Conservation (phyloP, 2,888 invertebrate genomes). For the Antheraea yamamai region DNA sequence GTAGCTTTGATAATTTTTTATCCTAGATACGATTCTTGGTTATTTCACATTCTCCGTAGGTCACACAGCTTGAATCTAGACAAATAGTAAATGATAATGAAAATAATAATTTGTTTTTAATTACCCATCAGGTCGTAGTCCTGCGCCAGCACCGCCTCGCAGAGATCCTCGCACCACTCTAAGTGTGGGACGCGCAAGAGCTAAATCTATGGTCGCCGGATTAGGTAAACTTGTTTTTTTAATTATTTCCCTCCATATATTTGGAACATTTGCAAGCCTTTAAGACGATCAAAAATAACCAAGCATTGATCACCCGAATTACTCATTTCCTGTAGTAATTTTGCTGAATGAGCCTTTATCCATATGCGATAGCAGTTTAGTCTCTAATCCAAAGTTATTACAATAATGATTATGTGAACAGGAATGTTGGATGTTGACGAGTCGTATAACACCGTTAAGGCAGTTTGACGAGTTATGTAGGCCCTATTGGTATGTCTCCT, state of each 20-base stretch:
- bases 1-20: background rate
- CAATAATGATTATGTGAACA: background rate
- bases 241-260: background rate
- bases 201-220: conserved; percentile 96
- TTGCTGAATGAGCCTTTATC: background rate
- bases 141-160: conserved; percentile 95
- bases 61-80: background rate
- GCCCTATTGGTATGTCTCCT: too few relatives aligned
- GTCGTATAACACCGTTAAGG: too few relatives aligned
- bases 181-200: conserved; percentile 94
- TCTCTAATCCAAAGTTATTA: background rate
- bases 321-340: background rate
- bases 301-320: background rate
- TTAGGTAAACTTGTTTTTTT: conserved; percentile 78
- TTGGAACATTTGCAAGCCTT: background rate
- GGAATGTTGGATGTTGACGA: too few relatives aligned
- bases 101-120: background rate
- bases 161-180: conserved; percentile 97
- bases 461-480: too few relatives aligned
- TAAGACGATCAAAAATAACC: background rate
- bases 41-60: background rate
- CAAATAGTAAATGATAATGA: background rate
- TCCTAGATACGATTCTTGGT: background rate
- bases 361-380: background rate
- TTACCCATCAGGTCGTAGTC: conserved; percentile 80